A percentile compares a stretch with the other conserved stretches of the same genome.
These are phyloP conservation scores for Mystacornis crossleyi DNA, from an alignment of 2,113 vertebrate species.

Conservation along the genomic window DNA sequence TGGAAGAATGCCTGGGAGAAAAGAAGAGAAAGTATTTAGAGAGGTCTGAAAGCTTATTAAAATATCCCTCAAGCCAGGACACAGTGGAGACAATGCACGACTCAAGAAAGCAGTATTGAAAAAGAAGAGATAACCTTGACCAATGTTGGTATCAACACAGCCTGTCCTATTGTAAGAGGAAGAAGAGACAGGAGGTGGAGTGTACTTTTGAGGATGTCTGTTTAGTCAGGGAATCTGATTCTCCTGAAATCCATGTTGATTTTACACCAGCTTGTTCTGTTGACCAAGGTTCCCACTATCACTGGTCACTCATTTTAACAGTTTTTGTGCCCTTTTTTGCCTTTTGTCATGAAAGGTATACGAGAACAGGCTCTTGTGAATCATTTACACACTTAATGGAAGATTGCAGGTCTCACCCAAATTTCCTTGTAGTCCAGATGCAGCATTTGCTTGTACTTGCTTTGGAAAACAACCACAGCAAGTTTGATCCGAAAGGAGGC, in stretches of 20 bases:
- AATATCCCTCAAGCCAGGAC: not conserved
- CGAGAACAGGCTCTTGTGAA: not conserved
- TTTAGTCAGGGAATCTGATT: not conserved
- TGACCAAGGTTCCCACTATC: not conserved
- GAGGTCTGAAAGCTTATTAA: not conserved
- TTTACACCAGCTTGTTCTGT: not conserved
- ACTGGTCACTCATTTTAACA: not conserved
- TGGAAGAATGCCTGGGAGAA: not conserved
- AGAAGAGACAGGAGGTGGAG: not conserved
- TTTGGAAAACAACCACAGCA: not conserved
- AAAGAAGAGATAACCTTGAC: not conserved
- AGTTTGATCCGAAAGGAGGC: not conserved
- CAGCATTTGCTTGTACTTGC: not conserved
- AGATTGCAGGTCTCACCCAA: not conserved
- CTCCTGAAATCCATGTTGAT: not conserved
- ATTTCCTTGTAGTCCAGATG: not conserved
- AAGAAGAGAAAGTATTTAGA: not conserved
- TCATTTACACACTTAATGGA: not conserved
- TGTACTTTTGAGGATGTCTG: not conserved
- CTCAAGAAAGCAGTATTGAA: not conserved
- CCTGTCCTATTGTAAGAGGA: not conserved
- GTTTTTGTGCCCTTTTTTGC: not conserved
- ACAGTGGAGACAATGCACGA: not conserved
- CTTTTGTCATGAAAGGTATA: not conserved
- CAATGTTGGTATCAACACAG: not conserved